phyloP scores from a whole-genome alignment of 2,113 vertebrate genomes.

The Pachyramphus minor region DNA sequence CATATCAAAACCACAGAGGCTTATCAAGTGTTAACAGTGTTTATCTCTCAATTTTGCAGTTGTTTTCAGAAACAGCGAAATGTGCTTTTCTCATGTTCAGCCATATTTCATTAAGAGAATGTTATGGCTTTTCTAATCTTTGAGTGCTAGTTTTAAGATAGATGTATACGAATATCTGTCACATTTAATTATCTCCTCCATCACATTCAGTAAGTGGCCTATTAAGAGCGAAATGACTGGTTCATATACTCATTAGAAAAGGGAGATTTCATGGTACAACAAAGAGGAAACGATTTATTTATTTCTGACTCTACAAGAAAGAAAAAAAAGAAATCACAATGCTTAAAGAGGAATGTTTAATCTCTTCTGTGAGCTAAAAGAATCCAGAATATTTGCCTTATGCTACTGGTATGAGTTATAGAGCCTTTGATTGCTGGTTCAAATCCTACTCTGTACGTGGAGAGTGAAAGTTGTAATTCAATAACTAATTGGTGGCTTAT shows the following conservation, averaged over 20 bases:
- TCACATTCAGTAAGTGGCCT: slow-evolving; percentile 66
- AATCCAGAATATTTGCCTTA: not conserved
- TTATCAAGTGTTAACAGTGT: slow-evolving; percentile 70
- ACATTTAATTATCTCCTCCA: slow-evolving; percentile 74
- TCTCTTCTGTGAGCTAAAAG: not conserved
- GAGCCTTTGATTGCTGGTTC: not conserved
- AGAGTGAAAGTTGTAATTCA: not conserved
- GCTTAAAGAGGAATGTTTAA: slow-evolving; percentile 23
- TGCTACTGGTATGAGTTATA: not conserved
- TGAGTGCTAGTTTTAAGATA: slow-evolving; percentile 71
- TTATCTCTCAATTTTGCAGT: slow-evolving; percentile 66
- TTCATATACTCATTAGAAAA: slow-evolving; percentile 67
- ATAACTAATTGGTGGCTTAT: not conserved
- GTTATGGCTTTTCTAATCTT: slow-evolving; percentile 69
- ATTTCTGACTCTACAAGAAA: slow-evolving; percentile 37
- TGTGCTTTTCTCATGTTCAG: slow-evolving; percentile 53
- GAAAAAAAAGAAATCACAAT: not conserved
- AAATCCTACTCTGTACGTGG: not conserved
- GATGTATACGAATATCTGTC: slow-evolving; percentile 64
- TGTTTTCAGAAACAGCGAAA: slow-evolving; percentile 61
- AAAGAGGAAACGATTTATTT: slow-evolving; percentile 15
- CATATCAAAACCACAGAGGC: slow-evolving; percentile 10
- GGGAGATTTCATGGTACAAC: slow-evolving; percentile 55
- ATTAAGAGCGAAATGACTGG: slow-evolving; percentile 65
- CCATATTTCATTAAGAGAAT: slow-evolving; percentile 56